phyloP scores from a whole-genome alignment of 1,140 invertebrate genomes.

The Heliconius nattereri region DNA sequence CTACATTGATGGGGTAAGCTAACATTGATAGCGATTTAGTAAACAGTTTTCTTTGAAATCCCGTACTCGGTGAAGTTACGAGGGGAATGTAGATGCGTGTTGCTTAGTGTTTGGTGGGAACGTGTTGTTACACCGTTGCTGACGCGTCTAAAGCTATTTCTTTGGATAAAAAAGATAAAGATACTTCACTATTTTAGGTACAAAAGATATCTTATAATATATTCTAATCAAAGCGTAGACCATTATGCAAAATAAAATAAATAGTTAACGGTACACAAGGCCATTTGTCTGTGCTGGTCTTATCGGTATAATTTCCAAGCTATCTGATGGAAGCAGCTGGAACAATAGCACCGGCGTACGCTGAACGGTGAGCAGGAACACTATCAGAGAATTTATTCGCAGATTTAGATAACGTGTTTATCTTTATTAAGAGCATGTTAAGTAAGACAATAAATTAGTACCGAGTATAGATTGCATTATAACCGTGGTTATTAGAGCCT shows the following conservation, averaged over 20 bases:
- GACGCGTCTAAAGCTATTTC: background rate
- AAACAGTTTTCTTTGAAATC: slow-evolving; percentile 37
- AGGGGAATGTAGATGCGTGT: slow-evolving; percentile 16
- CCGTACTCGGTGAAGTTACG: slow-evolving; percentile 24
- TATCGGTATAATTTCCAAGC: slow-evolving; percentile 36
- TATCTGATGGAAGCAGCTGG: slow-evolving; percentile 35
- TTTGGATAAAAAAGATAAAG: background rate
- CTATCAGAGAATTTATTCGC: slow-evolving; percentile 49
- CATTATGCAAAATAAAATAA: slow-evolving; percentile 21
- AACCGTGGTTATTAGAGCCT: slow-evolving; percentile 62
- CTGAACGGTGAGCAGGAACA: slow-evolving; percentile 39
- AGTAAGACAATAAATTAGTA: slow-evolving; percentile 58
- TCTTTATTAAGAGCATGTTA: slow-evolving; percentile 60
- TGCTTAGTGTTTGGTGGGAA: background rate
- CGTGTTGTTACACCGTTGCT: background rate
- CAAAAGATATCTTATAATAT: background rate
- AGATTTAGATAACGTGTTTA: slow-evolving; percentile 54
- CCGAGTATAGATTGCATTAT: slow-evolving; percentile 52
- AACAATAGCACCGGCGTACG: slow-evolving; percentile 38
- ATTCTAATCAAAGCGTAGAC: background rate
- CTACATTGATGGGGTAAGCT: slow-evolving; percentile 46
- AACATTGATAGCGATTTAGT: slow-evolving; percentile 46
- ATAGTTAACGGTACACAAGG: slow-evolving; percentile 32
- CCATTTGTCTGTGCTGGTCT: slow-evolving; percentile 36
- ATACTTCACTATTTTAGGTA: background rate